Evolutionary conservation across 2,888 invertebrate genomes (phyloP), one percentile per base, ranked within the genome.

Genomic region (Mylabris sibirica): DNA sequence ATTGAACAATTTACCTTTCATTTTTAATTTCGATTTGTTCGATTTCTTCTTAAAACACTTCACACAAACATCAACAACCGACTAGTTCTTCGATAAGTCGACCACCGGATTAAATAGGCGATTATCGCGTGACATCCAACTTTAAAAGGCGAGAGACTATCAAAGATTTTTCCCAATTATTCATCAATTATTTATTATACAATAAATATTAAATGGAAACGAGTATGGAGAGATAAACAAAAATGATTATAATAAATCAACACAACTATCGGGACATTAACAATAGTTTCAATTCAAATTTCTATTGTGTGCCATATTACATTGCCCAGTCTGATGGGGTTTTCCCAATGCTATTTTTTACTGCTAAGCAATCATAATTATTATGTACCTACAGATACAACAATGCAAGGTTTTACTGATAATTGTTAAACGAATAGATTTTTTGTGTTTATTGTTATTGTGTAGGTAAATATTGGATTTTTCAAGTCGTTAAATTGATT

Each of bases 121-220:
- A 20, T 49, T 49, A 49, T 49, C 49, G 49, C 49, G 49, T 49
- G 49, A 49, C 49, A 49, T 49, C 17, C 49, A 49, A 49, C 9
- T 49, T n/a, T 20, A 49, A 20, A 41, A n/a, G 30, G 30, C 30
- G 38, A 38, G 38, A 44, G 49, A 49, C 49, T 49, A 49, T 49
- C 49, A 49, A 8, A 49, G 6, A 20, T 49, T 14, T 30, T 49
- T 20, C 49, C 49, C 49, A 49, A 49, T 49, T 20, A 49, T 49
- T 14, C 41, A 41, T 14, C 0, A 14, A n/a, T 35, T 35, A 8
- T 41, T 41, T n/a, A 41, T 41, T 3, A 14, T 3, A 41, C 3
- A n/a, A 41, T 41, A 41, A 41, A 41, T 38, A 38, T 14, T n/a
- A 44, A 44, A 11, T 4, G 14, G 1, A 44, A 44, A 44, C 30